These are phyloP conservation scores for Sycophila texana DNA, from an alignment of 2,888 invertebrate genomes.

Conservation along the genomic window DNA sequence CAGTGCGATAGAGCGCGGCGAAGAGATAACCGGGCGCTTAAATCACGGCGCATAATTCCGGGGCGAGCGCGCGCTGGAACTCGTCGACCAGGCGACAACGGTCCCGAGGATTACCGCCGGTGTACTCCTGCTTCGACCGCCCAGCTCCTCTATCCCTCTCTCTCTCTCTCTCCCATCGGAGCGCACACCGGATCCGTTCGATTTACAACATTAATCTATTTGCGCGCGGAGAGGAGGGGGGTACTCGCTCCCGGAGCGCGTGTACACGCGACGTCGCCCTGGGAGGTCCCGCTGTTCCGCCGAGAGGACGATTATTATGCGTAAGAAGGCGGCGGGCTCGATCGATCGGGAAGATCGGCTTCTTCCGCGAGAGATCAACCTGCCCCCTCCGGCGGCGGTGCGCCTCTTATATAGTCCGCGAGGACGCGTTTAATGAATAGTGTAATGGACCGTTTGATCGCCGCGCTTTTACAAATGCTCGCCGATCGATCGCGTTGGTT, in stretches of 20 bases:
- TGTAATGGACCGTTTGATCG: not conserved
- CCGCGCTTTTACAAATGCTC: too few species aligned
- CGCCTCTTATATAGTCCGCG: not conserved
- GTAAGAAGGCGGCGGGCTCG: not conserved
- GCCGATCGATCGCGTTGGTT: too few species aligned
- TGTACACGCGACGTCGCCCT: constrained; percentile 11
- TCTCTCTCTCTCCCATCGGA: not conserved
- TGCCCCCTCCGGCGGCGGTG: not conserved
- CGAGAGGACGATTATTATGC: not conserved
- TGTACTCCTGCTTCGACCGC: not conserved
- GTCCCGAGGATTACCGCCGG: constrained; percentile 52
- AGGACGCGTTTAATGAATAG: constrained; percentile 12
- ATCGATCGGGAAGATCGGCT: not conserved
- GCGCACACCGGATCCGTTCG: constrained; percentile 45
- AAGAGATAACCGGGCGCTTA: constrained; percentile 2
- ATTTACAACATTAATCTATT: constrained; percentile 58
- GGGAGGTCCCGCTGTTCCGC: constrained; percentile 26
- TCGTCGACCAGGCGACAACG: constrained; percentile 39
- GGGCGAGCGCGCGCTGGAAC: not conserved
- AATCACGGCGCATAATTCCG: constrained; percentile 54
- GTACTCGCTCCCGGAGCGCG: not conserved
- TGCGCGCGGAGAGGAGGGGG: constrained; percentile 16
- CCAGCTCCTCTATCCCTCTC: not conserved
- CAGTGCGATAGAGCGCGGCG: not conserved
- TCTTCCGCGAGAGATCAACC: not conserved